Base-by-base conservation (phyloP, 2,797 vertebrate genomes). In the Tokudaia tokunoshimensis region DNA sequence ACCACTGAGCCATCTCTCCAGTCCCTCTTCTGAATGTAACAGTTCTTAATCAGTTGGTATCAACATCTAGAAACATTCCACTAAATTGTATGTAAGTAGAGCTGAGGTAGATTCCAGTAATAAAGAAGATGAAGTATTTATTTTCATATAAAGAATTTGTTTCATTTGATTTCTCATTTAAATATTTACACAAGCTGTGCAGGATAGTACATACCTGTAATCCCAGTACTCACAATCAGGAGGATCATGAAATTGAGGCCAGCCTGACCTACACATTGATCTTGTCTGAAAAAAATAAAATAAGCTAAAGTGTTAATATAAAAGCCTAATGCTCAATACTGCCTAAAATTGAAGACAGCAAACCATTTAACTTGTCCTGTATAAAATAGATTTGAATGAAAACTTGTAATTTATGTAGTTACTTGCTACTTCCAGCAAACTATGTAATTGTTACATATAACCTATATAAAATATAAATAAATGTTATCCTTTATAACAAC, bases 101-200 rank as follows among this genome's bases (percentile, higher is more conserved):
- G 83, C 70, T 93, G 91, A 91, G 24, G 44, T 19, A 47, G 15
- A 89, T 92, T 29, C 37, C 26, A 84, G 59, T 50, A 26, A 31
- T 80, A 90, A 90, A 95, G 50, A 67, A 7, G 86, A 94, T 67
- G 61, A n/a, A 76, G 76, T 91, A 74, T 78, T 92, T 93, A 82
- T 55, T 80, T 52, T 92, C 83, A 94, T 24, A 22, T 79, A 74
- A 92, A 87, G 17, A 47, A 84, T 57, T 87, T 90, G 50, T 82
- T 95, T 94, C 17, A 95, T 57, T 80, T 78, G 90, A 65, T 44
- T 19, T 70, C 44, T 88, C 22, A 74, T 70, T 85, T 34, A 83
- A 61, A 84, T 47, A 34, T 6, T 65, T 44, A 61, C 55, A 24
- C 81, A 83, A 47, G 59, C 41, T 57, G n/a, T 41, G 41, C 41